Evolutionary conservation across 2,888 invertebrate genomes (phyloP), one percentile per base, ranked within the genome.

Genomic region (Monochamus alternatus): DNA sequence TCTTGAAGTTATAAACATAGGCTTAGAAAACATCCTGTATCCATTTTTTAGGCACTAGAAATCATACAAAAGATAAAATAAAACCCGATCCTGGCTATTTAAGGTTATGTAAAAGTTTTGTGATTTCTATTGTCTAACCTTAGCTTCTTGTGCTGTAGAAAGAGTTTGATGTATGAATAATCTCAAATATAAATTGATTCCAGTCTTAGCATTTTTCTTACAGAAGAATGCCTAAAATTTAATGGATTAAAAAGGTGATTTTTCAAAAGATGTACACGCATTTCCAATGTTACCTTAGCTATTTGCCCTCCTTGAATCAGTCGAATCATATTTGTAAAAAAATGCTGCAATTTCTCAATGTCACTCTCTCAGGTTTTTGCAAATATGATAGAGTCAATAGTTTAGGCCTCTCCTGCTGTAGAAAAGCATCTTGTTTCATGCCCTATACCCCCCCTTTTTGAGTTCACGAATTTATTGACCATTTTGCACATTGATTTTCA

Each of bases 201-300:
- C 74, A 67, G 68, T 80, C 76, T 82, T 81, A 81, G 85, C 83
- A 82, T 85, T 85, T 84, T 84, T 84, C 84, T 83, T 83, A 81
- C 82, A 82, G 85, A 85, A 86, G 80, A 85, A 84, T 84, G 84
- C 84, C 81, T 82, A 82, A 81, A 80, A 80, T 78, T 83, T 80
- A 82, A 81, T 78, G 82, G 79, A 81, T 72, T 81, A 81, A 84
- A 81, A 82, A 85, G 84, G 84, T 84, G 84, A 84, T 84, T 82
- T 55, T 82, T 78, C 77, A 79, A 82, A 84, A 78, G 81, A 84
- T 78, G 78, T 83, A 85, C 83, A 86, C 85, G 87, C 89, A 89
- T 89, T 89, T 89, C 89, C 89, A 89, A 89, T 89, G 89, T 89
- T 88, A 88, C 89, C 89, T 89, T 89, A 86, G 86, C 88, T 89